phyloP scores from a whole-genome alignment of 2,797 vertebrate species.

The Takifugu ocellatus region DNA sequence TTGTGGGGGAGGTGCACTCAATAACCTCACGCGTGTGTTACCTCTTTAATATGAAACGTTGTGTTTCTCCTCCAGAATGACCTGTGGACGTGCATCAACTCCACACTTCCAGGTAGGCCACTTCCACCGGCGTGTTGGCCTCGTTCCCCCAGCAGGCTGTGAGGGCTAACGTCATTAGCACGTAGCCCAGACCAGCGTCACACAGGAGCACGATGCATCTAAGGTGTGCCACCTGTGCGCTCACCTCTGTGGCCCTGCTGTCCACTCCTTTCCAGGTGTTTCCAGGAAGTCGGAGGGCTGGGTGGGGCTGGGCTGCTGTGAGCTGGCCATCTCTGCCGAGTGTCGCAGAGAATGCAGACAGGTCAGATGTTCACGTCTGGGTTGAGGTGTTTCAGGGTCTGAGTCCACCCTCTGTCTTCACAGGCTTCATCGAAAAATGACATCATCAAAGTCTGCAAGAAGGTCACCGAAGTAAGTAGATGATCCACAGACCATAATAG shows the following conservation, averaged over 20 bases:
- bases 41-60: background rate
- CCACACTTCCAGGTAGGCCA: slow-evolving; percentile 66
- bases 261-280: slow-evolving; percentile 75
- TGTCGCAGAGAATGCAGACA: slow-evolving; percentile 92
- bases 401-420: slow-evolving; percentile 1
- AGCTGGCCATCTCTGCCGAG: slow-evolving; percentile 90
- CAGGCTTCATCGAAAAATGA: slow-evolving; percentile 95
- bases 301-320: slow-evolving; percentile 98
- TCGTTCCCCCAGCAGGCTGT: too few species aligned
- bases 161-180: too few species aligned
- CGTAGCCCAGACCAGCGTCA: too few species aligned
- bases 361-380: slow-evolving; percentile 63
- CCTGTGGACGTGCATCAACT: slow-evolving; percentile 72
- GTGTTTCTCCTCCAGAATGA: slow-evolving; percentile 55
- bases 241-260: too few species aligned
- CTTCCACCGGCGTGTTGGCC: too few species aligned
- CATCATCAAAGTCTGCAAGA: slow-evolving; percentile 92
- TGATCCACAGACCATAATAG: too few species aligned
- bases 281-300: slow-evolving; percentile 93
- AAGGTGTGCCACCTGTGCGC: too few species aligned
- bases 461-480: slow-evolving; percentile 80
- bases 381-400: background rate
- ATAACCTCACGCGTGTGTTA: background rate
- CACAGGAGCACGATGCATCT: too few species aligned
- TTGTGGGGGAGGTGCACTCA: background rate